phyloP scores from a whole-genome alignment of 2,113 vertebrate genomes.

The Promerops cafer region DNA sequence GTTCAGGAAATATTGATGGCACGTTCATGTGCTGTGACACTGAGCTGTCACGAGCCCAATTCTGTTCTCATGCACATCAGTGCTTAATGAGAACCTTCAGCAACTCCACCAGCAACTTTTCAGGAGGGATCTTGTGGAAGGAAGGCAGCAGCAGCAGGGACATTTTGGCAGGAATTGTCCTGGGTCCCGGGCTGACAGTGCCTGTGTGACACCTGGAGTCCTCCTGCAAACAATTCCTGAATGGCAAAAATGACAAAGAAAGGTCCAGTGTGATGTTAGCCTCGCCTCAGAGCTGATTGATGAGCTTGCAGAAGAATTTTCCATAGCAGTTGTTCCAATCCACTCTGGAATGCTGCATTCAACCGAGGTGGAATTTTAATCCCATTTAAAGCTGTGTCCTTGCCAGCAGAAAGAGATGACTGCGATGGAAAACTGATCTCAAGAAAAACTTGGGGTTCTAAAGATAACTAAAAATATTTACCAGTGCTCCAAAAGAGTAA shows the following conservation, averaged over 20 bases:
- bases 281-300: neutral
- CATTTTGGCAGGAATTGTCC: neutral
- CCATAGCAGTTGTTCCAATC: neutral
- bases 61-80: neutral
- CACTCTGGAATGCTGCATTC: neutral
- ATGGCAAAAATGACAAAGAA: neutral
- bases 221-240: neutral
- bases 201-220: neutral
- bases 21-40: neutral
- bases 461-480: neutral
- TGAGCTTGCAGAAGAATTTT: neutral
- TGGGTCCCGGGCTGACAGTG: neutral
- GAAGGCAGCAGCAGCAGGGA: neutral
- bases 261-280: neutral
- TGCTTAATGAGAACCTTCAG: neutral
- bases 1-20: neutral
- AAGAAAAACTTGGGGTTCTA: neutral
- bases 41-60: neutral
- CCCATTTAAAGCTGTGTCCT: neutral
- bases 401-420: neutral
- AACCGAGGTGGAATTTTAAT: neutral
- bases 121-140: neutral
- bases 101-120: neutral
- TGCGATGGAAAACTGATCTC: neutral
- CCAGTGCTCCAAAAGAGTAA: neutral